These are phyloP conservation scores for Malacosoma neustria DNA, from an alignment of 2,888 invertebrate species.

Conservation along the genomic window DNA sequence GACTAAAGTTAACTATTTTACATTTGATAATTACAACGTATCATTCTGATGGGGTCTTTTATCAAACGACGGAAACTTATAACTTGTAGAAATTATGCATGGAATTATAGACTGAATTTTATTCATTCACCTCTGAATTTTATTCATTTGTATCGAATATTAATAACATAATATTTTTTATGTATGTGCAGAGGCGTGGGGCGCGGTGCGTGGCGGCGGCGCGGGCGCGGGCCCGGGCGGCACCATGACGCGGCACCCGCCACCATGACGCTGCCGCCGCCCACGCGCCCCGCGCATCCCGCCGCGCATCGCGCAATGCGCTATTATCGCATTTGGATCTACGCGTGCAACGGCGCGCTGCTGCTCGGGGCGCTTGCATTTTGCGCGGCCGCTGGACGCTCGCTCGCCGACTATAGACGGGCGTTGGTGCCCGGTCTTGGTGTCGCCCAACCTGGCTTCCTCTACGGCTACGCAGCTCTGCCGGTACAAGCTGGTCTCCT, in stretches of 20 bases:
- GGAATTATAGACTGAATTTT: too few species aligned
- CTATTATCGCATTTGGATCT: conserved; percentile 94
- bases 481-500: conserved; percentile 81
- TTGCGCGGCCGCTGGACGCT: conserved; percentile 83
- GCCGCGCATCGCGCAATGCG: conserved; percentile 78
- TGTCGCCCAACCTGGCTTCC: conserved; percentile 86
- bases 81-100: too few species aligned
- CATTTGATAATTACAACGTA: too few species aligned
- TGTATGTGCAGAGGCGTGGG: conserved; percentile 63
- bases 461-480: conserved; percentile 89
- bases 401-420: conserved; percentile 82
- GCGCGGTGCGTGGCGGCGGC: conserved; percentile 73
- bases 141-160: too few species aligned
- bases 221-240: conserved; percentile 73
- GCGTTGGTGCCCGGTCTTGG: conserved; percentile 83
- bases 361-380: conserved; percentile 88
- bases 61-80: too few species aligned
- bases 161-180: too few species aligned
- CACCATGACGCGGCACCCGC: conserved; percentile 73
- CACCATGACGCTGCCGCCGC: conserved; percentile 76
- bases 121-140: too few species aligned
- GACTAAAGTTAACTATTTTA: too few species aligned
- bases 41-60: too few species aligned
- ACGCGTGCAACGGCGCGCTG: conserved; percentile 92
- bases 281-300: conserved; percentile 69